A percentile compares a stretch with the other conserved stretches of the same genome.
These are phyloP conservation scores for Verasper variegatus DNA, from an alignment of 2,113 vertebrate species.

Conservation along the genomic window DNA sequence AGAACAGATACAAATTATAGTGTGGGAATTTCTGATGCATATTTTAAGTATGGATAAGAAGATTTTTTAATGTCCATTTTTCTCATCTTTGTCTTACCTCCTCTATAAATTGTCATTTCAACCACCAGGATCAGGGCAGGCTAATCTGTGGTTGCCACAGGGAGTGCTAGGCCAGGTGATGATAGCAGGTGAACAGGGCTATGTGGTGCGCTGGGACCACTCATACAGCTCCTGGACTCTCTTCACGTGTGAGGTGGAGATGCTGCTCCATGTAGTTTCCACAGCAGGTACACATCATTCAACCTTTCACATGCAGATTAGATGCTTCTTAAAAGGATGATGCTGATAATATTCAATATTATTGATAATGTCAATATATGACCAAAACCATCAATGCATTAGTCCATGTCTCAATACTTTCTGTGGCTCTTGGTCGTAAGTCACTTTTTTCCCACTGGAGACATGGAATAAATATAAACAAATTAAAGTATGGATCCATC, in stretches of 20 bases:
- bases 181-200: constrained; percentile 84
- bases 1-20: background rate
- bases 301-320: background rate
- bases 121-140: constrained; percentile 85
- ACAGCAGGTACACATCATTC: constrained; percentile 88
- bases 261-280: constrained; percentile 97
- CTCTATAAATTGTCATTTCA: fast-evolving
- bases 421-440: no score
- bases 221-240: constrained; percentile 97
- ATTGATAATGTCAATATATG: no score
- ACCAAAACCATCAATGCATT: no score
- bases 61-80: background rate
- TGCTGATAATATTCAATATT: background rate
- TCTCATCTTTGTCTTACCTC: background rate
- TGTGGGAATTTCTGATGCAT: background rate
- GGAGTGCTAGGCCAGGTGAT: constrained; percentile 92
- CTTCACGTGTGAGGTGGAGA: constrained; percentile 98
- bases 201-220: constrained; percentile 94
- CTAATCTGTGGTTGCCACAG: constrained; percentile 95
- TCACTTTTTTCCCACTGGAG: no score
- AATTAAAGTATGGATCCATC: no score
- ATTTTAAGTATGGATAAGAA: no score
- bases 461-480: no score
- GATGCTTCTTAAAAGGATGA: background rate
- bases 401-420: no score